Conservation (phyloP, 2,797 vertebrate genomes). For the Okamejei kenojei region DNA sequence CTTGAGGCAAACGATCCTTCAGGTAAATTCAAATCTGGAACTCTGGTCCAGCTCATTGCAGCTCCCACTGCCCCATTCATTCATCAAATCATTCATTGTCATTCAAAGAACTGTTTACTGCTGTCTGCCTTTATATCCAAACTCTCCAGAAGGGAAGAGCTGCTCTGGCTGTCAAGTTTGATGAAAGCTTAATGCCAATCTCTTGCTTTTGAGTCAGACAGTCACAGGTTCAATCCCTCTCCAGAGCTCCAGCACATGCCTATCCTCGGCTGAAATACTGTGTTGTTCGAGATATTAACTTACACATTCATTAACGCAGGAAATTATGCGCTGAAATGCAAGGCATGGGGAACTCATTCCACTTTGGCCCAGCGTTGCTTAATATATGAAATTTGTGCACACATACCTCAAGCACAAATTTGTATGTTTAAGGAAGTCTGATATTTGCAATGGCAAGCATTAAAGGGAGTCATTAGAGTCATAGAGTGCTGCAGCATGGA, state of each 20-base stretch:
- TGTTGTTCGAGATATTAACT: neutral
- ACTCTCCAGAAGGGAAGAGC: neutral
- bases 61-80: neutral
- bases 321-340: too few relatives aligned
- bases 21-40: neutral
- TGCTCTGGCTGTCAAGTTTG: neutral
- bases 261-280: neutral
- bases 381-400: too few relatives aligned
- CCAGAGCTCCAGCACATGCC: neutral
- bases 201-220: neutral
- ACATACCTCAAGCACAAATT: too few relatives aligned
- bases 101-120: neutral
- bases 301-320: neutral
- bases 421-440: too few relatives aligned
- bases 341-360: too few relatives aligned
- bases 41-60: neutral
- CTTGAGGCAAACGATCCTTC: neutral
- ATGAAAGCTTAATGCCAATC: neutral
- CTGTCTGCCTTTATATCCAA: neutral
- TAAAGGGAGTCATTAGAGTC: too few relatives aligned
- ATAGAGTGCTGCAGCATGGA: too few relatives aligned
- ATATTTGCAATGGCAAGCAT: too few relatives aligned
- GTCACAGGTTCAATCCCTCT: neutral
- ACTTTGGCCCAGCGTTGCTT: too few relatives aligned
- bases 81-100: neutral